Conservation (phyloP, 1,140 invertebrate genomes). For the Hycleus cichorii region DNA sequence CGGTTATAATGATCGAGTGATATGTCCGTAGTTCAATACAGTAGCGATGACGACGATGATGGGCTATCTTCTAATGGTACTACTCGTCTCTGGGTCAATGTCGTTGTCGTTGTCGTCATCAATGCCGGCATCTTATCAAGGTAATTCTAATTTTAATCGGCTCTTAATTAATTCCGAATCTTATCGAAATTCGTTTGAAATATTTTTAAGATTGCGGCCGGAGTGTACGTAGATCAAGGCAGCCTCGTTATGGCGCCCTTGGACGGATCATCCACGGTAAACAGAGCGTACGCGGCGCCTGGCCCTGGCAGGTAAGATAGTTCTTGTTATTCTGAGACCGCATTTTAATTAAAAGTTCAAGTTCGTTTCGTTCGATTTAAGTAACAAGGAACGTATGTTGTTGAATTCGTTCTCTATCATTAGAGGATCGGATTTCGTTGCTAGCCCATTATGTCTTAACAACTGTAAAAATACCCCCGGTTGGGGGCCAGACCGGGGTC, state of each 20-base stretch:
- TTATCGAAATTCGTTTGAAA: neutral
- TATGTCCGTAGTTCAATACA: too few relatives aligned
- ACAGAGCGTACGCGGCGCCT: slow-evolving; percentile 67
- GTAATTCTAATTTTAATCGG: neutral
- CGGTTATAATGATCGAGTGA: too few relatives aligned
- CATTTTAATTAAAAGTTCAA: slow-evolving; percentile 6
- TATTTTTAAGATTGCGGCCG: slow-evolving; percentile 48
- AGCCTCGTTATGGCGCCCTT: slow-evolving; percentile 43
- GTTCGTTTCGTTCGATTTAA: neutral
- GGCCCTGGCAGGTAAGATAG: slow-evolving; percentile 70
- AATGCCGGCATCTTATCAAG: neutral
- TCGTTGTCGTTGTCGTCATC: neutral
- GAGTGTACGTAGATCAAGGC: slow-evolving; percentile 47
- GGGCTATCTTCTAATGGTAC: slow-evolving; percentile 14
- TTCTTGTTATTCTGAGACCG: too few relatives aligned
- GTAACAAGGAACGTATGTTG: too few relatives aligned
- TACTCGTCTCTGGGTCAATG: slow-evolving; percentile 30
- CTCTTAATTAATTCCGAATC: too few relatives aligned
- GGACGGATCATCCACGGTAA: slow-evolving; percentile 72
- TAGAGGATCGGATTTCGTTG: neutral
- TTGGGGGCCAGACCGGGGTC: too few relatives aligned
- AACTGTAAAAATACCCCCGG: too few relatives aligned
- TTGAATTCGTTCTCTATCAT: too few relatives aligned
- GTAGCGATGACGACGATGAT: neutral
- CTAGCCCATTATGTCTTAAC: neutral